These are phyloP conservation scores for Merluccius polli DNA, from an alignment of 2,797 vertebrate genomes.

Conservation along the genomic window DNA sequence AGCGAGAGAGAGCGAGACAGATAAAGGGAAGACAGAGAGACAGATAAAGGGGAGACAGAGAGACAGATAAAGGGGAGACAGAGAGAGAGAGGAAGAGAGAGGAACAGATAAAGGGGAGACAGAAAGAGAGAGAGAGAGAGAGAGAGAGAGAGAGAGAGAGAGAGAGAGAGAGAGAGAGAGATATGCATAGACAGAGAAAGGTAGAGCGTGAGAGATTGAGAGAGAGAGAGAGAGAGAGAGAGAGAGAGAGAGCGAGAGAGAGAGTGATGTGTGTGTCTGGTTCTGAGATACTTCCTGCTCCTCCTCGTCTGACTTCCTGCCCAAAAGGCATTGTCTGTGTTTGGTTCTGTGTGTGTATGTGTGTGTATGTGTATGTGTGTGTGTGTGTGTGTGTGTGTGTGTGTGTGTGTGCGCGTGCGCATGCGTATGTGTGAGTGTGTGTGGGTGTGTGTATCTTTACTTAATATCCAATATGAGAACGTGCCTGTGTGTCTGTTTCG, in stretches of 20 bases:
- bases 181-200: too few relatives aligned
- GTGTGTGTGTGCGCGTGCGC: slow-evolving; percentile 16
- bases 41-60: too few relatives aligned
- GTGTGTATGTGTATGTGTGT: slow-evolving; percentile 20
- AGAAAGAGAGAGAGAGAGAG: too few relatives aligned
- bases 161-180: too few relatives aligned
- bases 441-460: too few relatives aligned
- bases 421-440: too few relatives aligned
- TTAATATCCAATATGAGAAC: too few relatives aligned
- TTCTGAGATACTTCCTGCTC: slow-evolving; percentile 38
- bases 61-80: too few relatives aligned
- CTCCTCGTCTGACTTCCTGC: slow-evolving; percentile 44
- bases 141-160: too few relatives aligned
- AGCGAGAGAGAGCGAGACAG: neutral
- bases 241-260: slow-evolving; percentile 37
- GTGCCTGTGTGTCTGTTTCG: slow-evolving; percentile 2
- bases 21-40: slow-evolving; percentile 2
- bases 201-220: too few relatives aligned
- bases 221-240: slow-evolving; percentile 27
- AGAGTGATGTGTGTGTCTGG: slow-evolving; percentile 39
- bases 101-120: too few relatives aligned
- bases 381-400: slow-evolving; percentile 25
- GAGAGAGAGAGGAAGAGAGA: too few relatives aligned
- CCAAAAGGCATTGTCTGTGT: slow-evolving; percentile 21
- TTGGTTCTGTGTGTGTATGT: slow-evolving; percentile 9